Conservation (phyloP, 35 echinoderm and acorn worm species). For the Apostichopus japonicus region DNA sequence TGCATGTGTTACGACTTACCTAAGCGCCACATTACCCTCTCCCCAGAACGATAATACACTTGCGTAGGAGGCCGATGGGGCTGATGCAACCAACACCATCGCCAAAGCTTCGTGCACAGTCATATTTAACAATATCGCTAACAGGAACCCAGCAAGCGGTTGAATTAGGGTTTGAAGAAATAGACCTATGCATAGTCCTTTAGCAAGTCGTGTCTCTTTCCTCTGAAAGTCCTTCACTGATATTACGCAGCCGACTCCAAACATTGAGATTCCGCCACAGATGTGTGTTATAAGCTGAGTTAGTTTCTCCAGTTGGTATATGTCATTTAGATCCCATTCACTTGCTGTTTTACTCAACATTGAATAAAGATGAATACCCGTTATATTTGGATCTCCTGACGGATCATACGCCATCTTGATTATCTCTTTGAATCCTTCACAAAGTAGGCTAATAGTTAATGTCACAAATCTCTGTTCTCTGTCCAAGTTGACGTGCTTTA, state of each 20-base stretch:
- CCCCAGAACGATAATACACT: constrained; percentile 61
- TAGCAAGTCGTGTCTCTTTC: constrained; percentile 61
- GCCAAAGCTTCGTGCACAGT: constrained; percentile 40
- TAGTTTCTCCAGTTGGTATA: constrained; percentile 38
- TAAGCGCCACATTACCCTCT: constrained; percentile 48
- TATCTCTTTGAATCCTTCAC: too few relatives aligned
- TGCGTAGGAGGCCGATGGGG: constrained; percentile 51
- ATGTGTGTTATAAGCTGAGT: constrained; percentile 47
- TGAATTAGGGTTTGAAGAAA: constrained; percentile 66
- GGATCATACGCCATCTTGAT: too few relatives aligned
- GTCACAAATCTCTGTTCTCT: too few relatives aligned
- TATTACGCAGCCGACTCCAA: constrained; percentile 66
- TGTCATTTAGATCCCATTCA: constrained; percentile 28
- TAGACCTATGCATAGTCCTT: constrained; percentile 54
- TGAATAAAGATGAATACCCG: not conserved
- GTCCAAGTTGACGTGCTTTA: too few relatives aligned
- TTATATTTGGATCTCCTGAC: not conserved
- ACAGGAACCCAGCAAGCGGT: constrained; percentile 53
- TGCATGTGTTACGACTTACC: not conserved
- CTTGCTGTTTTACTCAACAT: not conserved
- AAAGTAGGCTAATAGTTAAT: too few relatives aligned
- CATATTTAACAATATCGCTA: constrained; percentile 50
- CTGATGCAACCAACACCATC: constrained; percentile 43
- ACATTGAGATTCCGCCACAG: constrained; percentile 41
- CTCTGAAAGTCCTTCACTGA: constrained; percentile 64